Conservation (phyloP, 2,888 invertebrate species). For the Agriopis aurantiaria region DNA sequence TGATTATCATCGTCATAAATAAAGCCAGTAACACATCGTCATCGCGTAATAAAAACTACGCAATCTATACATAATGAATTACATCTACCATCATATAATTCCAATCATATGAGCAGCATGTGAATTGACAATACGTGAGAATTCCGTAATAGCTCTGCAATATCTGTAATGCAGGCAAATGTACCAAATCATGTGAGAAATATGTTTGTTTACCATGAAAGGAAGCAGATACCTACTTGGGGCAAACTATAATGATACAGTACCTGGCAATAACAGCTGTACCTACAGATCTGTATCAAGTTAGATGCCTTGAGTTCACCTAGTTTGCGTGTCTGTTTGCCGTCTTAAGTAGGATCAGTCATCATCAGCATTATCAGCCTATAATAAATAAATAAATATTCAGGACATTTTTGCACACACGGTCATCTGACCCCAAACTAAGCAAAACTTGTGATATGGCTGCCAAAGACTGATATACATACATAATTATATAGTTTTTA, state of each 20-base stretch:
- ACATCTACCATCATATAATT: constrained; percentile 56
- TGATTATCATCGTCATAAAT: constrained; percentile 25
- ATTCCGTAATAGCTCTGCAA: constrained; percentile 55
- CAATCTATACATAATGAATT: constrained; percentile 48
- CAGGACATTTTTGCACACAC: no score
- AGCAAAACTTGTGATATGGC: no score
- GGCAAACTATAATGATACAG: constrained; percentile 36
- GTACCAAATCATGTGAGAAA: constrained; percentile 63
- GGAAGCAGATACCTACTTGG: constrained; percentile 45
- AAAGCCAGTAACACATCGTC: constrained; percentile 22
- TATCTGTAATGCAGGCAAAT: constrained; percentile 52
- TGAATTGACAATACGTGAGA: constrained; percentile 49
- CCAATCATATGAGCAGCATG: constrained; percentile 56
- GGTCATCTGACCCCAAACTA: no score
- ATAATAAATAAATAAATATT: no score
- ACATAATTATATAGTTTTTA: no score
- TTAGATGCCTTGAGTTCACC: no score
- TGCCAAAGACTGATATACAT: no score
- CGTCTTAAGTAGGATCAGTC: no score
- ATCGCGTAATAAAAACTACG: constrained; percentile 38
- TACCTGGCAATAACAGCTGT: constrained; percentile 11
- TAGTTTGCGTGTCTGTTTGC: no score
- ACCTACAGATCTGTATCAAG: no score
- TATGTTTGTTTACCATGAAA: constrained; percentile 54
- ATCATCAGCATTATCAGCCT: no score